Evolutionary conservation across 2,797 vertebrate genomes (phyloP).

Genomic region (Gymnoscopelus braueri): DNA sequence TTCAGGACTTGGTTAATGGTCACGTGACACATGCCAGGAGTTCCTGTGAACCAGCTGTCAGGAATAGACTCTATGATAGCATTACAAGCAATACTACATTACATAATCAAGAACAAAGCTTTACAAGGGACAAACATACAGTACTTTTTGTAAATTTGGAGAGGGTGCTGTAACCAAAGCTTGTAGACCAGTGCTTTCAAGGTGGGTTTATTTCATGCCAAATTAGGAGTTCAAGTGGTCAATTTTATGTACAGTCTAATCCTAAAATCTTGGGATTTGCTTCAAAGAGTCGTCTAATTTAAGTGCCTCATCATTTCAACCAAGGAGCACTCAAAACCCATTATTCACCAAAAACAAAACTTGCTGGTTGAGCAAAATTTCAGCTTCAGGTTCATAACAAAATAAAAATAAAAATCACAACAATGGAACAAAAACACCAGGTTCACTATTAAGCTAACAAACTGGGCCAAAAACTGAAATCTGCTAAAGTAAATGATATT

Average conservation of each 20-base stretch:
- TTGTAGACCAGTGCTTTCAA: conserved; percentile 78
- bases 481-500: conserved; percentile 52
- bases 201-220: conserved; percentile 28
- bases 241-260: conserved; percentile 44
- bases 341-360: conserved; percentile 84
- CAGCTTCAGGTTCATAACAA: conserved; percentile 68
- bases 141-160: conserved; percentile 56
- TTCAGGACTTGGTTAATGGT: conserved; percentile 10
- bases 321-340: conserved; percentile 65
- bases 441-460: conserved; percentile 72
- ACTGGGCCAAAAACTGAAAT: conserved; percentile 52
- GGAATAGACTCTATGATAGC: conserved; percentile 29
- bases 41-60: conserved; percentile 37
- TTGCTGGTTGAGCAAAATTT: conserved; percentile 94
- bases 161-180: conserved; percentile 83
- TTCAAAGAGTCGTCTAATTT: conserved; percentile 60
- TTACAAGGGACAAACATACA: conserved; percentile 50
- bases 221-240: conserved; percentile 39
- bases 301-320: conserved; percentile 78
- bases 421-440: conserved; percentile 57
- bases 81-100: conserved; percentile 42
- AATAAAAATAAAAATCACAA: conserved; percentile 55
- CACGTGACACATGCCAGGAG: conserved; percentile 24
- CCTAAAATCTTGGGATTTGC: conserved; percentile 42
- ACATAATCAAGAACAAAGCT: conserved; percentile 23